phyloP scores from a whole-genome alignment of 2,113 vertebrate species.

The Syngnathus typhle region DNA sequence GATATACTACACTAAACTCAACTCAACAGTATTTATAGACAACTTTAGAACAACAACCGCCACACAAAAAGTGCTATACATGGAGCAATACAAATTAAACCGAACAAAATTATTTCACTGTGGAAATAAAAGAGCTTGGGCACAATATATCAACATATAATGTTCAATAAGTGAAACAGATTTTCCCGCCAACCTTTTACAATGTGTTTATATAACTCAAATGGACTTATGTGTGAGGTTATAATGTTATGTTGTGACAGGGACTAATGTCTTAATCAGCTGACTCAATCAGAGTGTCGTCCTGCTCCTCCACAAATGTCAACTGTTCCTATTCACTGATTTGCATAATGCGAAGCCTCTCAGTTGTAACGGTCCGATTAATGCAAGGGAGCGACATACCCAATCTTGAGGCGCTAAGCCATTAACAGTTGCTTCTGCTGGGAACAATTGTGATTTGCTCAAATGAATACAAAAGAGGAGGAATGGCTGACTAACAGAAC shows the following conservation, averaged over 20 bases:
- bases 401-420: conserved; percentile 92
- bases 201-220: conserved; percentile 62
- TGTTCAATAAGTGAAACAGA: background rate
- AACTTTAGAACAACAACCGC: no score
- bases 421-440: conserved; percentile 74
- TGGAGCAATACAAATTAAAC: no score
- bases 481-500: background rate
- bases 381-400: conserved; percentile 87
- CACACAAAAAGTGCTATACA: no score
- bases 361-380: conserved; percentile 99
- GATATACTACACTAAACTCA: no score
- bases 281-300: conserved; percentile 73
- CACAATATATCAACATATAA: background rate
- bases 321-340: conserved; percentile 99
- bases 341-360: conserved; percentile 99
- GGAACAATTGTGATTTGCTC: conserved; percentile 82
- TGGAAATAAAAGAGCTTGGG: no score
- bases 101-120: no score
- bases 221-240: conserved; percentile 54
- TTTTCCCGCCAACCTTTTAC: background rate
- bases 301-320: conserved; percentile 96
- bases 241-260: conserved; percentile 83
- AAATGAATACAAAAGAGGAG: conserved; percentile 24
- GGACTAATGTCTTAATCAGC: conserved; percentile 99
- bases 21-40: no score